phyloP scores from a whole-genome alignment of 2,797 vertebrate genomes.

The Perdix hodgsoniae region DNA sequence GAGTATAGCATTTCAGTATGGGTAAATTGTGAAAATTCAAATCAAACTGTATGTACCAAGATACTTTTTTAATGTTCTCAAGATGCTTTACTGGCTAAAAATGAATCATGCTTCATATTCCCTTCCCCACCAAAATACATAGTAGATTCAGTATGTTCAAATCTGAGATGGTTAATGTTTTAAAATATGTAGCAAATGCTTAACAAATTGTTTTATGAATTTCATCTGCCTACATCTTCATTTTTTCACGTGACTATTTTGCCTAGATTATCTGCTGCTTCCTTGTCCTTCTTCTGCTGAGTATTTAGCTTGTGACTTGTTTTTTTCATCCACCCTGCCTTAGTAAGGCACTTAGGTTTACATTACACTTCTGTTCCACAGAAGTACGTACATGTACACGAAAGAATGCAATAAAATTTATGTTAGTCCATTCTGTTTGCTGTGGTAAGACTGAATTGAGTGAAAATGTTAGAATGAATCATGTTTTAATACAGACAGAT shows the following conservation, averaged over 20 bases:
- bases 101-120: not conserved
- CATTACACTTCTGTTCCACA: not conserved
- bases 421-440: not conserved
- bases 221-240: not conserved
- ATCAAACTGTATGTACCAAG: not conserved
- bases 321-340: not conserved
- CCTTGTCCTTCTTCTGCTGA: not conserved
- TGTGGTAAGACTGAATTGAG: not conserved
- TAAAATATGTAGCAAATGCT: not conserved
- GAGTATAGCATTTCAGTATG: accelerated
- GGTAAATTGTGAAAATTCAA: not conserved
- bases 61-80: not conserved
- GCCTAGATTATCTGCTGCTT: not conserved
- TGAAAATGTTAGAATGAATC: not conserved
- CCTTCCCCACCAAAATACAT: not conserved
- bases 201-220: not conserved
- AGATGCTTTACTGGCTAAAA: not conserved
- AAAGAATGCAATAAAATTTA: not conserved
- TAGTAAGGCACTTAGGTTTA: not conserved
- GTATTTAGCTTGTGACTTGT: not conserved
- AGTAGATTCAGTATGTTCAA: not conserved
- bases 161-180: not conserved
- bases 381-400: not conserved
- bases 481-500: not conserved
- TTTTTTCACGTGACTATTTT: not conserved